Percentiles rank a stretch among this genome's conserved stretches.
These are phyloP conservation scores for Geococcyx californianus DNA, from an alignment of 2,113 vertebrate genomes.

Conservation along the genomic window DNA sequence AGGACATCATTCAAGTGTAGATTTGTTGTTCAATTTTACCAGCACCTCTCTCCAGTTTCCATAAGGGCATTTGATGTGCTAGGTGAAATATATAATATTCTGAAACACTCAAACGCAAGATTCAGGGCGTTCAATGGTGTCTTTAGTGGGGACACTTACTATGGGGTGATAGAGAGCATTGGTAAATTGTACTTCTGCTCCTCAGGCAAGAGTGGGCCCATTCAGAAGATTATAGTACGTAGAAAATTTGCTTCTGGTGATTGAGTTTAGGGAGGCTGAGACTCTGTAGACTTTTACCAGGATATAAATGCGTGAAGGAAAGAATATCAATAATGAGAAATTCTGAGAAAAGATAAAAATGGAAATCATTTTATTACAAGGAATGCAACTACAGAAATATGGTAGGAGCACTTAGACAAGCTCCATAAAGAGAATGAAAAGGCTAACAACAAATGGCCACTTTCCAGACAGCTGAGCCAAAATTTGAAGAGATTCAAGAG, in stretches of 20 bases:
- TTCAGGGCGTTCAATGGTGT: not conserved
- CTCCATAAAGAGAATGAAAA: not conserved
- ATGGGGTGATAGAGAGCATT: not conserved
- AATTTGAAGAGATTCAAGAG: constrained; percentile 36
- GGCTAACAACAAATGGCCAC: constrained; percentile 33
- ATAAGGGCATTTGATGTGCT: not conserved
- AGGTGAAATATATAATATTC: not conserved
- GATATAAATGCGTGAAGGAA: not conserved
- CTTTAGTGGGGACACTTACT: not conserved
- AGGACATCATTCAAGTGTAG: not conserved
- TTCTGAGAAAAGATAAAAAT: not conserved
- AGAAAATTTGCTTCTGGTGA: not conserved
- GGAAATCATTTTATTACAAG: not conserved
- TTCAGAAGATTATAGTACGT: not conserved
- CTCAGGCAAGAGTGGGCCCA: not conserved
- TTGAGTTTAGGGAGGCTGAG: not conserved
- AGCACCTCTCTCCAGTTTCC: not conserved
- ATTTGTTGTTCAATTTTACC: not conserved
- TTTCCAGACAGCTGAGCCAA: constrained; percentile 29
- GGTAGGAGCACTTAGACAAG: not conserved
- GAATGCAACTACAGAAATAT: not conserved
- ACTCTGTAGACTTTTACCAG: not conserved
- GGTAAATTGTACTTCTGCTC: not conserved
- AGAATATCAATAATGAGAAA: not conserved
- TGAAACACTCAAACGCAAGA: not conserved